phyloP scores from a whole-genome alignment of 2,888 invertebrate species.

The Cantharis nigra region DNA sequence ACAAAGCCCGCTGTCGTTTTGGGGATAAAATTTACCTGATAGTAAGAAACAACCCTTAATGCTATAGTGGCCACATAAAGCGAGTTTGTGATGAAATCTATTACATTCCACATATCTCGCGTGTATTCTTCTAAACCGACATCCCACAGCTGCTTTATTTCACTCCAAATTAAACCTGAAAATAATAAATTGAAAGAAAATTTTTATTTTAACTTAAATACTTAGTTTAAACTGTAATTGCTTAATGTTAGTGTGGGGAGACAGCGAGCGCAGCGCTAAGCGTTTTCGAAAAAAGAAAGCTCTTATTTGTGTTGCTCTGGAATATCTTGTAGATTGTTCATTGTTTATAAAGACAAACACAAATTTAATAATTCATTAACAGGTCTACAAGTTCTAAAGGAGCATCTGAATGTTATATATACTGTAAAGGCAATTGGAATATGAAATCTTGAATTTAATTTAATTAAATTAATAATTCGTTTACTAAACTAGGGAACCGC shows the following conservation, averaged over 20 bases:
- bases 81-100: constrained; percentile 98
- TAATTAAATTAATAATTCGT: not conserved
- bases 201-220: not conserved
- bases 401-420: not conserved
- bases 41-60: constrained; percentile 90
- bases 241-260: not conserved
- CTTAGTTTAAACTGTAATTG: not conserved
- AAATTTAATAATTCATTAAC: not conserved
- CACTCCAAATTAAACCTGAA: constrained; percentile 96
- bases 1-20: not conserved
- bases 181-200: constrained; percentile 10
- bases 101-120: constrained; percentile 99
- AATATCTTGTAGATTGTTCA: not conserved
- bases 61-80: constrained; percentile 97
- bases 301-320: not conserved
- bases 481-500: not conserved
- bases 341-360: not conserved
- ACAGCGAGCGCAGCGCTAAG: not conserved
- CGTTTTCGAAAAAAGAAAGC: not conserved
- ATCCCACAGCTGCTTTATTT: constrained; percentile 98
- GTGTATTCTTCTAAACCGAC: constrained; percentile 95
- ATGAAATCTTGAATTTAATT: not conserved
- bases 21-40: constrained; percentile 69
- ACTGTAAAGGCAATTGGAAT: not conserved
- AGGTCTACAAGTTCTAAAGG: not conserved